Evolutionary conservation across 2,797 vertebrate species (phyloP).

Genomic region (Diplodus sargus): DNA sequence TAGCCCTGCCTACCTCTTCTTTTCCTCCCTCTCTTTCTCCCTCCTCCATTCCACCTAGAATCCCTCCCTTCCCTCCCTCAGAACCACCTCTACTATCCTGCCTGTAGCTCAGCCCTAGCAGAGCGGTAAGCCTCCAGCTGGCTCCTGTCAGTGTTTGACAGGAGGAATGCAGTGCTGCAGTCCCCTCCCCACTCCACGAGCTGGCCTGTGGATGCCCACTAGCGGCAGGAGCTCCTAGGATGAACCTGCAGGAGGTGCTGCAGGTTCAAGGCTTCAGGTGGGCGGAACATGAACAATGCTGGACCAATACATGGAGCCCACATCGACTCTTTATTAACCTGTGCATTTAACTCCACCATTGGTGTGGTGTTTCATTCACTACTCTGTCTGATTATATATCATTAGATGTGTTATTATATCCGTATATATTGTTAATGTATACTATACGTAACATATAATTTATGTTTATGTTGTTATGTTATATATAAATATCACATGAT

Average conservation of each 20-base stretch:
- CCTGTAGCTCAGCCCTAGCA: constrained; percentile 63
- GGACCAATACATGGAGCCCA: not conserved
- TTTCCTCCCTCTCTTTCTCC: constrained; percentile 49
- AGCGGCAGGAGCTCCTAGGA: constrained; percentile 38
- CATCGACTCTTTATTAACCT: not conserved
- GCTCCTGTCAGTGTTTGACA: constrained; percentile 87
- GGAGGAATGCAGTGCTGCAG: constrained; percentile 82
- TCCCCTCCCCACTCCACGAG: constrained; percentile 48
- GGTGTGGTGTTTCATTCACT: not conserved
- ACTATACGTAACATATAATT: too few species aligned
- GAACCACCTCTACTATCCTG: constrained; percentile 60
- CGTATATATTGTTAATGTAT: too few species aligned
- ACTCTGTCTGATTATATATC: not conserved
- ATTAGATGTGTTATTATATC: not conserved
- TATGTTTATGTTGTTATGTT: too few species aligned
- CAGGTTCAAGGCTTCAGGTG: constrained; percentile 16
- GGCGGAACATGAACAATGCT: not conserved
- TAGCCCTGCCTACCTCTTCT: constrained; percentile 71
- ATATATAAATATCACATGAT: not conserved
- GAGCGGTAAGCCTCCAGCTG: constrained; percentile 89
- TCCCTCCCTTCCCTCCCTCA: constrained; percentile 41
- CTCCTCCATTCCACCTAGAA: constrained; percentile 55
- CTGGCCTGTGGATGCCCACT: constrained; percentile 53
- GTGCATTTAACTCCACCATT: not conserved
- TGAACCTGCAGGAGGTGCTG: constrained; percentile 59